Percentiles rank a stretch among this genome's conserved stretches.
Conservation (phyloP, 2,888 invertebrate genomes). For the Cheilosia vulpina region DNA sequence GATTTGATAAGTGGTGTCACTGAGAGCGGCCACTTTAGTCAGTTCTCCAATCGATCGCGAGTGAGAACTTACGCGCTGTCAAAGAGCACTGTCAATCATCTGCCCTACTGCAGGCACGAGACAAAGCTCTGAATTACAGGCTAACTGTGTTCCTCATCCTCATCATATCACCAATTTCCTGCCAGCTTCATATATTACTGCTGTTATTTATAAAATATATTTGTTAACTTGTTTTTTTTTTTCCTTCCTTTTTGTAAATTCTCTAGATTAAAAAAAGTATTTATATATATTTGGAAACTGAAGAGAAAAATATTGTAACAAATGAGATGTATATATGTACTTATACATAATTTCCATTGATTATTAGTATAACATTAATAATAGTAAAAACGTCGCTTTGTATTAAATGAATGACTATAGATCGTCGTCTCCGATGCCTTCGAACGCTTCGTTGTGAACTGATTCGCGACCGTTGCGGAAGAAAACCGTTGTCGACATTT, state of each 20-base stretch:
- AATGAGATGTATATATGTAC: slow-evolving; percentile 61
- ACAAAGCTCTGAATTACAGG: slow-evolving; percentile 76
- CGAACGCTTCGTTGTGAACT: slow-evolving; percentile 96
- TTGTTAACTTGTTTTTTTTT: slow-evolving; percentile 38
- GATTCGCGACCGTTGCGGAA: slow-evolving; percentile 89
- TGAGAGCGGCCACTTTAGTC: slow-evolving; percentile 68
- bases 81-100: slow-evolving; percentile 72
- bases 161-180: background rate
- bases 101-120: slow-evolving; percentile 77
- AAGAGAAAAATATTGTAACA: slow-evolving; percentile 57
- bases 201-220: slow-evolving; percentile 56
- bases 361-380: slow-evolving; percentile 65
- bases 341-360: slow-evolving; percentile 65
- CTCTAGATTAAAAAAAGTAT: slow-evolving; percentile 52
- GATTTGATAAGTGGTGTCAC: slow-evolving; percentile 77
- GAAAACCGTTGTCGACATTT: slow-evolving; percentile 88
- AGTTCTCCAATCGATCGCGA: slow-evolving; percentile 76
- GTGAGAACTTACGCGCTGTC: slow-evolving; percentile 76
- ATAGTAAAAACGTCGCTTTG: slow-evolving; percentile 61
- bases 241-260: slow-evolving; percentile 37
- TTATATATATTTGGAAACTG: slow-evolving; percentile 47
- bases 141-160: slow-evolving; percentile 24
- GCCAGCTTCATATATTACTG: background rate
- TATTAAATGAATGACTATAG: slow-evolving; percentile 84
- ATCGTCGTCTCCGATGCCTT: slow-evolving; percentile 98